Evolutionary conservation across 2,113 vertebrate genomes (phyloP).

Genomic region (Dipodomys spectabilis): DNA sequence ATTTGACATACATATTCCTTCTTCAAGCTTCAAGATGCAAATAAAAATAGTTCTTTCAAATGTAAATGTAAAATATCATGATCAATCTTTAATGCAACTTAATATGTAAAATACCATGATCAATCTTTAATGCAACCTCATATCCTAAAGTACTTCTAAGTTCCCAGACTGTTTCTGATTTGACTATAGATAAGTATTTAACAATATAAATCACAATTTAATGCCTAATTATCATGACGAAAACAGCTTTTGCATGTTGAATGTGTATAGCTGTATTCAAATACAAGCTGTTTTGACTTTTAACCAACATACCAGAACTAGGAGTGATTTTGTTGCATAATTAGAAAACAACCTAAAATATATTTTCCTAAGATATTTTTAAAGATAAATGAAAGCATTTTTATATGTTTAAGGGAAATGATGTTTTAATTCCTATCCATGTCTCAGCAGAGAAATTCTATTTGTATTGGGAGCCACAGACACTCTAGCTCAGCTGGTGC

Average conservation of each 20-base stretch:
- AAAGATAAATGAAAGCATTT: constrained; percentile 59
- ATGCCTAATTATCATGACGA: constrained; percentile 75
- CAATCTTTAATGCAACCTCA: neutral
- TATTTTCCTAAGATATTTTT: constrained; percentile 53
- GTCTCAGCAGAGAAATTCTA: constrained; percentile 46
- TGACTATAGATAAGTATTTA: constrained; percentile 77
- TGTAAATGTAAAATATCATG: neutral
- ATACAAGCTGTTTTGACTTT: constrained; percentile 83
- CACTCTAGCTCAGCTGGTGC: neutral
- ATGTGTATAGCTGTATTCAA: constrained; percentile 76
- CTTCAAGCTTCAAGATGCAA: constrained; percentile 47
- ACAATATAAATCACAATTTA: constrained; percentile 81
- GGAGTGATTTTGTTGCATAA: constrained; percentile 74
- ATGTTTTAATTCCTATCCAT: constrained; percentile 19
- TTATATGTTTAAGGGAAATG: constrained; percentile 38
- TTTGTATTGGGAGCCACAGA: neutral
- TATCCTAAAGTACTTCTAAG: constrained; percentile 52
- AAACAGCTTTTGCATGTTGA: constrained; percentile 80
- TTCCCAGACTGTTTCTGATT: constrained; percentile 64
- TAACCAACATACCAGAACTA: constrained; percentile 74
- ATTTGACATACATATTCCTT: neutral
- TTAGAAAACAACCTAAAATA: constrained; percentile 63
- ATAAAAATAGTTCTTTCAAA: constrained; percentile 49
- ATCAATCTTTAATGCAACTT: neutral
- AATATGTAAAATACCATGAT: neutral